phyloP scores from a whole-genome alignment of 2,797 vertebrate species.

The Alfaro cultratus region DNA sequence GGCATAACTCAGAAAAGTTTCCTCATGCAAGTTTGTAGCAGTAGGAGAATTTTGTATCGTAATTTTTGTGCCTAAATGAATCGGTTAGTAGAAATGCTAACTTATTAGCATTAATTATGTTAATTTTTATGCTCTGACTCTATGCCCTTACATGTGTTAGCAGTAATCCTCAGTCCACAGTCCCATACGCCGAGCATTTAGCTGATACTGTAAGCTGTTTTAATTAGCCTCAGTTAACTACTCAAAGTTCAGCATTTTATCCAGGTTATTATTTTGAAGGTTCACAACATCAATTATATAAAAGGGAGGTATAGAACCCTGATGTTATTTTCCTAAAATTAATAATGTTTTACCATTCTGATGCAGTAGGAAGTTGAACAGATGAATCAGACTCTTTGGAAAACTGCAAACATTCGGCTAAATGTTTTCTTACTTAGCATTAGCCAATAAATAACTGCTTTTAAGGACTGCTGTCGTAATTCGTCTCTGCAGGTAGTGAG shows the following conservation, averaged over 20 bases:
- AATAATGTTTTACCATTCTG: neutral
- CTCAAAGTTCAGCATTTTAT: neutral
- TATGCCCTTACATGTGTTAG: neutral
- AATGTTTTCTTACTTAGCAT: neutral
- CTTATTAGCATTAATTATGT: neutral
- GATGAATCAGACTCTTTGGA: neutral
- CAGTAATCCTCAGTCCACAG: neutral
- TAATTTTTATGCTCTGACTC: neutral
- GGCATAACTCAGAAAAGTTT: neutral
- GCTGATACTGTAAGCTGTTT: neutral
- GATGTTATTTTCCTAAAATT: neutral
- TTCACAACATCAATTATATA: neutral
- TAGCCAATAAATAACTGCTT: neutral
- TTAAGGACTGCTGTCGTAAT: neutral
- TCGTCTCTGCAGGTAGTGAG: neutral
- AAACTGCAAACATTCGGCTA: neutral
- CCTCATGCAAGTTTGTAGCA: neutral
- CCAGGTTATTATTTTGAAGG: neutral
- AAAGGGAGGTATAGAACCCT: neutral
- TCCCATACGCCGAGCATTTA: neutral
- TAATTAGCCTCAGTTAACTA: neutral
- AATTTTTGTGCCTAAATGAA: neutral
- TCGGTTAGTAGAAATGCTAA: neutral
- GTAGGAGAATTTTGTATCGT: neutral
- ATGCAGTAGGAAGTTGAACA: neutral